Evolutionary conservation across 2,113 vertebrate genomes (phyloP), one percentile per base, ranked within the genome.

Genomic region (Entelurus aequoreus): DNA sequence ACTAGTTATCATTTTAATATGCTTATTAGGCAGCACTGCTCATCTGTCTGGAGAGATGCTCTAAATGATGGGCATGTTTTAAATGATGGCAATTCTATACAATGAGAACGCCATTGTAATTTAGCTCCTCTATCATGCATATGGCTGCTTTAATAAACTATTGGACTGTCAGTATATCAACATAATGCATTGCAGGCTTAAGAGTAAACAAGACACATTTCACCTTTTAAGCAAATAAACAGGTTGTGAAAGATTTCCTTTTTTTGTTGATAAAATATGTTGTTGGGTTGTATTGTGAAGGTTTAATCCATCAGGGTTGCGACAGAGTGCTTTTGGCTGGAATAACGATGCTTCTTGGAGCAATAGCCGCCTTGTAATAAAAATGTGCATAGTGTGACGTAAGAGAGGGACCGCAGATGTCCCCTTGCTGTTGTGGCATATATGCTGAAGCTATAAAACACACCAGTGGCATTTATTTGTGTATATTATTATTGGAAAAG

Each of bases 31-130:
- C 72, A 68, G 28, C 47, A 68, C 67, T 67, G 55, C 76, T 81
- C 74, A 81, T 84, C 78, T 75, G 53, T 74, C 72, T 76, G 65
- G 28, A 71, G 52, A 64, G 61, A 69, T 48, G 53, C 58, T 53
- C 62, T 72, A 71, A 82, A 73, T 76, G 75, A 81, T 69, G 68
- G 57, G 62, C 69, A 68, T 71, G 78, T 72, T 82, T 63, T 63
- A 78, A 83, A 68, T 76, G 67, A 48, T 63, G 68, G 80, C 36
- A 68, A 54, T 77, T 68, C 10, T 63, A 80, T 74, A 54, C 54
- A 62, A 57, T 46, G 65, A 14, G 50, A 69, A 69, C 62, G 54
- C 44, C 57, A 56, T 56, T 44, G 5, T 35, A 44, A 57, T 57
- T 44, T 57, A 44, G 55, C 16, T 19, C 38, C 55, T 6, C 38